Conservation (phyloP, 2,113 vertebrate genomes). For the Barbus barbus region DNA sequence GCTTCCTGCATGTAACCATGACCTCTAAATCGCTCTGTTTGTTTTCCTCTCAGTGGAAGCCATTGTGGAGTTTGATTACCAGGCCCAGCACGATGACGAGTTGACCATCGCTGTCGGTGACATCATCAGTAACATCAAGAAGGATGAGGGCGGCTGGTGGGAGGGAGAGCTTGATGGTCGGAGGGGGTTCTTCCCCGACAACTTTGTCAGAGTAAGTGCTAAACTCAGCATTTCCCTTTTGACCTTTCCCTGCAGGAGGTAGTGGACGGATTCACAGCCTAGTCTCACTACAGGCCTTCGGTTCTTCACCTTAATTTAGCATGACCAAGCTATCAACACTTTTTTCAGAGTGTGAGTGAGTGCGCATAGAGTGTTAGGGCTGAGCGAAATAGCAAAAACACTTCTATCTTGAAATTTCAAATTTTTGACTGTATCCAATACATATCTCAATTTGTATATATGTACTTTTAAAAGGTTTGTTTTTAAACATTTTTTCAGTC, state of each 20-base stretch:
- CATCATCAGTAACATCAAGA: slow-evolving; percentile 95
- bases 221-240: slow-evolving; percentile 45
- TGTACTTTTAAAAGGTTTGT: background rate
- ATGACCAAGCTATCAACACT: background rate
- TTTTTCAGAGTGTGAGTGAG: background rate
- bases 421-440: background rate
- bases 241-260: background rate
- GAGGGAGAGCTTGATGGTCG: slow-evolving; percentile 96
- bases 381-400: background rate
- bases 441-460: background rate
- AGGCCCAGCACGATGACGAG: slow-evolving; percentile 98
- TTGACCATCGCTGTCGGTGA: slow-evolving; percentile 95
- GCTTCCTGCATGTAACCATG: slow-evolving; percentile 7
- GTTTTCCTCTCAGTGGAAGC: slow-evolving; percentile 85
- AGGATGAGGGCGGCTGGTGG: slow-evolving; percentile 98
- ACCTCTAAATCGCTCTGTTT: background rate
- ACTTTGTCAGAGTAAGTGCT: slow-evolving; percentile 97
- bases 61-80: slow-evolving; percentile 98
- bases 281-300: background rate
- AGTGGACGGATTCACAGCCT: background rate
- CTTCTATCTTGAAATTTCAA: background rate
- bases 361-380: background rate
- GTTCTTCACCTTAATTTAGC: background rate
- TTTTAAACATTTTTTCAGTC: background rate
- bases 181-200: slow-evolving; percentile 98